Conservation (phyloP, 2,113 vertebrate species). For the Dasypus novemcinctus region DNA sequence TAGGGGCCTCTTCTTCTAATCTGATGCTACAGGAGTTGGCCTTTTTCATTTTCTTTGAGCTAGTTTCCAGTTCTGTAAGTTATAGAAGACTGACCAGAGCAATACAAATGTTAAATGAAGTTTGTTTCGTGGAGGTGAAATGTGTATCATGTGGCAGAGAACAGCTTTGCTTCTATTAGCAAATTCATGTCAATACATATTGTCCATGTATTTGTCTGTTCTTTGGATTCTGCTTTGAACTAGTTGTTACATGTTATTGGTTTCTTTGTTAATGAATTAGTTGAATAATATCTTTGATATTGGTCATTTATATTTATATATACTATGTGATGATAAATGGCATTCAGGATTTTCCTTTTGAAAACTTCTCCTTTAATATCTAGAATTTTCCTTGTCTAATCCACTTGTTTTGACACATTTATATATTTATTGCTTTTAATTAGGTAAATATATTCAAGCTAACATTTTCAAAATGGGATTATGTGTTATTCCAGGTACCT, state of each 20-base stretch:
- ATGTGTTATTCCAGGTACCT: neutral
- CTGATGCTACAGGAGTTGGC: neutral
- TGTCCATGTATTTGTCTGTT: neutral
- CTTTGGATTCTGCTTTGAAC: neutral
- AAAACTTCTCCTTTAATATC: neutral
- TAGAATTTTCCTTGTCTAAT: neutral
- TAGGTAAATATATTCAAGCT: neutral
- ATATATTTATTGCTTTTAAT: neutral
- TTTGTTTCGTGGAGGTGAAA: neutral
- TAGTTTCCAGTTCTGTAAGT: neutral
- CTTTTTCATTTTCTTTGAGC: neutral
- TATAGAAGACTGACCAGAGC: neutral
- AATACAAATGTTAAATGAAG: neutral
- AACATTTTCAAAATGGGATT: neutral
- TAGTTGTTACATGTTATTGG: neutral
- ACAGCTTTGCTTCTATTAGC: neutral
- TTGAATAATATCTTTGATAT: neutral
- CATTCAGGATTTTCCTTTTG: slow-evolving; percentile 1
- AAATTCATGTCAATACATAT: neutral
- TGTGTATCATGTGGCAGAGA: neutral
- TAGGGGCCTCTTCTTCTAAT: neutral
- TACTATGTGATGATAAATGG: neutral
- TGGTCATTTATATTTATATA: neutral
- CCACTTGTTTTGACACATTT: neutral
- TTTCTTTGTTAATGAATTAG: neutral